Percentiles rank a stretch among this genome's conserved stretches.
Conservation (phyloP, 2,113 vertebrate genomes). For the Myodes glareolus region DNA sequence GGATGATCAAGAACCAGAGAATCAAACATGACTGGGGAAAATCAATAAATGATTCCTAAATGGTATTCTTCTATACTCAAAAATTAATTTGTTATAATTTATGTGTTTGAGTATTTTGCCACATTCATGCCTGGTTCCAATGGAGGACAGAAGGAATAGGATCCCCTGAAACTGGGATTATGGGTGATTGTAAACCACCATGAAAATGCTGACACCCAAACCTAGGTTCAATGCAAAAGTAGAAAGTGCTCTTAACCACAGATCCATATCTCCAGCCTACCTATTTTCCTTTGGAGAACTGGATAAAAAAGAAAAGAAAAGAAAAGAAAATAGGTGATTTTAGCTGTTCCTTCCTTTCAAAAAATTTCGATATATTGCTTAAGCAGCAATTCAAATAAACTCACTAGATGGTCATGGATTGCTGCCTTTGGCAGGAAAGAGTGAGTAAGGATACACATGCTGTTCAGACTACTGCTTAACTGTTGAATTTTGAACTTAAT, state of each 20-base stretch:
- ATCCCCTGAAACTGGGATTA: background rate
- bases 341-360: background rate
- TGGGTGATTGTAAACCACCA: background rate
- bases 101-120: background rate
- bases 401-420: background rate
- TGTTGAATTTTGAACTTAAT: conserved; percentile 59
- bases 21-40: background rate
- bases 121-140: background rate
- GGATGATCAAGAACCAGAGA: background rate
- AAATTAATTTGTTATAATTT: background rate
- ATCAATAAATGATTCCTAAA: background rate
- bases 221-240: background rate
- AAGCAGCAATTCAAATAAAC: conserved; percentile 40
- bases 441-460: background rate
- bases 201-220: background rate
- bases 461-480: background rate
- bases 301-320: background rate
- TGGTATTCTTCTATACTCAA: background rate
- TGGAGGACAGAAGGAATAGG: background rate
- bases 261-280: background rate
- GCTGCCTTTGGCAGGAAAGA: conserved; percentile 40
- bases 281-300: background rate
- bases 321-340: background rate
- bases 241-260: no score
- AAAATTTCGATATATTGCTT: background rate